Percentiles rank a stretch among this genome's conserved stretches.
Evolutionary conservation across 2,888 invertebrate species (phyloP).

Genomic region (Mythimna vitellina): DNA sequence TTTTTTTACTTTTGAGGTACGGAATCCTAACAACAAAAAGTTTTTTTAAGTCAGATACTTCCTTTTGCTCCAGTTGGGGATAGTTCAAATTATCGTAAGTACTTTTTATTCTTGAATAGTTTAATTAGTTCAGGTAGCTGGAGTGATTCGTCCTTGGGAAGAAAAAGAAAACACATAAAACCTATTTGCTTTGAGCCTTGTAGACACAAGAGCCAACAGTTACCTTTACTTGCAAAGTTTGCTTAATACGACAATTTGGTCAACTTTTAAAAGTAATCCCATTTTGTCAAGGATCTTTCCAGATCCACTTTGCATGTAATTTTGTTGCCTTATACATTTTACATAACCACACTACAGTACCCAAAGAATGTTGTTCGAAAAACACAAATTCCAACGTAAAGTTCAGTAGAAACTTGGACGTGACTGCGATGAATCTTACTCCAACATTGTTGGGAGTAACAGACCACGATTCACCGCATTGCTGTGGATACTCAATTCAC

Average conservation of each 20-base stretch:
- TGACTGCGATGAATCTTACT: constrained; percentile 32
- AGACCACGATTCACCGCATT: constrained; percentile 24
- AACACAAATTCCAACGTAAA: constrained; percentile 25
- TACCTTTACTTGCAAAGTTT: constrained; percentile 7
- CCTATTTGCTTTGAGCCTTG: neutral
- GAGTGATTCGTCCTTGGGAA: neutral
- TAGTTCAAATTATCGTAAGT: too few relatives aligned
- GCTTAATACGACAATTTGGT: neutral
- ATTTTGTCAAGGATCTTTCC: neutral
- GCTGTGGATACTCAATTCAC: constrained; percentile 36
- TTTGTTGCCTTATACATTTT: constrained; percentile 4
- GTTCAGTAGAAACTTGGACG: constrained; percentile 23
- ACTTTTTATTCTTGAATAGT: too few relatives aligned
- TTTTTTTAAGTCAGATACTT: too few relatives aligned
- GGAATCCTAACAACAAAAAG: too few relatives aligned
- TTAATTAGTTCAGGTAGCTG: too few relatives aligned
- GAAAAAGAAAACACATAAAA: neutral
- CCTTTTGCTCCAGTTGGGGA: too few relatives aligned
- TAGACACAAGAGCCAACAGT: neutral
- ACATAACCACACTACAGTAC: constrained; percentile 13
- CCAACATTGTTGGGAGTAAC: constrained; percentile 24
- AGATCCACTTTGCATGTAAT: constrained; percentile 3
- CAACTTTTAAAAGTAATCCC: constrained; percentile 2
- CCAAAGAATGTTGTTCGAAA: constrained; percentile 26
- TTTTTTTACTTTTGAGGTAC: too few relatives aligned